phyloP scores from a whole-genome alignment of 2,797 vertebrate genomes.

The Tadarida brasiliensis region DNA sequence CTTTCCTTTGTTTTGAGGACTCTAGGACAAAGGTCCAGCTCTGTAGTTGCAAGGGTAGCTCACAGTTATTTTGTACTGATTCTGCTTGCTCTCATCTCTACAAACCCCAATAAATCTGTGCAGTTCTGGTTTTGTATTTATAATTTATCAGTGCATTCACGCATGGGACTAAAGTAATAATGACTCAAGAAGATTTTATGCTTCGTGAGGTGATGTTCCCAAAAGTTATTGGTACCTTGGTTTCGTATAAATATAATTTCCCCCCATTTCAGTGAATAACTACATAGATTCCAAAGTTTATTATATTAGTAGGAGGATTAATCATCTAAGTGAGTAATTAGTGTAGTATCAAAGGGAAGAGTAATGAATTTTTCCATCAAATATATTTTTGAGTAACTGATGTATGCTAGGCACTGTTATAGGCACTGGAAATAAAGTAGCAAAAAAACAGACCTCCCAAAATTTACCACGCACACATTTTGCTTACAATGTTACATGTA shows the following conservation, averaged over 20 bases:
- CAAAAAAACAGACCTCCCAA: background rate
- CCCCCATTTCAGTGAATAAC: background rate
- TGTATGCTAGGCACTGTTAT: background rate
- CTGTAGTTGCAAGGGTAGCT: background rate
- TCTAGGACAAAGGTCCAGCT: background rate
- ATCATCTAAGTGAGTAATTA: slow-evolving; percentile 10
- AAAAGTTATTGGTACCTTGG: background rate
- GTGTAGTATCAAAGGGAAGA: background rate
- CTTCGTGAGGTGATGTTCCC: background rate
- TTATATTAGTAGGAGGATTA: background rate
- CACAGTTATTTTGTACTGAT: background rate
- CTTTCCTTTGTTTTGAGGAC: background rate
- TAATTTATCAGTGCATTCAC: background rate
- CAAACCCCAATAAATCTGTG: background rate
- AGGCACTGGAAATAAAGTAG: background rate
- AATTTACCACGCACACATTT: background rate
- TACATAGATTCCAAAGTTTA: background rate
- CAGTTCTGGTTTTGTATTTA: background rate
- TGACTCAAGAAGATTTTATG: background rate
- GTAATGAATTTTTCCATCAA: background rate
- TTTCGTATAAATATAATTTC: background rate
- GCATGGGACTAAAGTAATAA: background rate
- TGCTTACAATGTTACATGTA: background rate
- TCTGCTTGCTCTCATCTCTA: background rate
- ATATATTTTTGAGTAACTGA: background rate